Conservation (phyloP, 2,888 invertebrate genomes). For the Pelosia muscerda region DNA sequence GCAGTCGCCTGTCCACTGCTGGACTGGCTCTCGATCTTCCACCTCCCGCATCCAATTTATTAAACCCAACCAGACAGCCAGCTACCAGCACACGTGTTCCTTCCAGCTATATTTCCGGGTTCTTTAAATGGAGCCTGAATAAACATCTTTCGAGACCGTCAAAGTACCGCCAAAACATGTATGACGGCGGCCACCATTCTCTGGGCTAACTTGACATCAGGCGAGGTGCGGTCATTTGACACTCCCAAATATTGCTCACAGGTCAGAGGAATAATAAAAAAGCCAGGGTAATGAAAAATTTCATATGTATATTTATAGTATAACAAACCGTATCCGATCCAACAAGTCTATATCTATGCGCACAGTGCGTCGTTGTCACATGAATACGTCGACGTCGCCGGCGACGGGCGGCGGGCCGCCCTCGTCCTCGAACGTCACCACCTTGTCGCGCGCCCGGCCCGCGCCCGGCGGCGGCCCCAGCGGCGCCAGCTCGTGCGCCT, state of each 20-base stretch:
- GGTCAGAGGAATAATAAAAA: slow-evolving; percentile 27
- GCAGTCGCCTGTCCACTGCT: too few species aligned
- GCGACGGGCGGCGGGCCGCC: slow-evolving; percentile 77
- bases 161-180: too few species aligned
- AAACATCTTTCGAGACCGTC: too few species aligned
- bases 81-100: too few species aligned
- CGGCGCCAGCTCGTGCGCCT: slow-evolving; percentile 59
- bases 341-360: slow-evolving; percentile 59
- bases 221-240: too few species aligned
- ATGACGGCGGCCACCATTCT: too few species aligned
- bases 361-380: slow-evolving; percentile 86
- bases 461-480: slow-evolving; percentile 20
- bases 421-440: slow-evolving; percentile 94
- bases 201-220: too few species aligned
- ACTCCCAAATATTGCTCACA: neutral
- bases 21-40: too few species aligned
- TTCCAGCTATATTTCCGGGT: too few species aligned
- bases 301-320: slow-evolving; percentile 68
- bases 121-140: too few species aligned
- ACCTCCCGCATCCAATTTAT: too few species aligned
- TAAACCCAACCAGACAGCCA: too few species aligned
- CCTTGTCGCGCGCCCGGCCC: slow-evolving; percentile 78
- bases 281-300: slow-evolving; percentile 48
- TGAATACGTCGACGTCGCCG: slow-evolving; percentile 93
- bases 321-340: slow-evolving; percentile 72